Evolutionary conservation across 2,888 invertebrate genomes (phyloP).

Genomic region (Omphaloscelis lunosa): DNA sequence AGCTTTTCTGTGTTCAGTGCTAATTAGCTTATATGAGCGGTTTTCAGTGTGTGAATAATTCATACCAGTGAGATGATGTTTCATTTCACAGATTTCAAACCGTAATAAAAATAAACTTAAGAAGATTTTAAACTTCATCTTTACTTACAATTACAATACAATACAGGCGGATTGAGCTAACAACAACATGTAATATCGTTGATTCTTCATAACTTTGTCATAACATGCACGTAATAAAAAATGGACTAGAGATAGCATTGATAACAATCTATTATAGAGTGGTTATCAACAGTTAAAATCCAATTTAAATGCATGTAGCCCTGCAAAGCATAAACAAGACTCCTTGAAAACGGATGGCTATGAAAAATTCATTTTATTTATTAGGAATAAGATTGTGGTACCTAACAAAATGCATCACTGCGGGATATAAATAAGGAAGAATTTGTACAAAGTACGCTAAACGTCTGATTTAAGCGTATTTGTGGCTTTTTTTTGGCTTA

Average conservation of each 20-base stretch:
- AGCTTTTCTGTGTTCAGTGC: not conserved
- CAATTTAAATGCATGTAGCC: conserved; percentile 80
- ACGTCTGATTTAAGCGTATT: conserved; percentile 3
- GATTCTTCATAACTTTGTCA: conserved; percentile 9
- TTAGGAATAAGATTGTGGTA: conserved; percentile 62
- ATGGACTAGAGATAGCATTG: conserved; percentile 40
- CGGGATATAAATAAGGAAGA: conserved; percentile 56
- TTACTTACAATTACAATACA: too few species aligned
- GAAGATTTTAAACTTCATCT: not conserved
- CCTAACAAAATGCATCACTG: conserved; percentile 64
- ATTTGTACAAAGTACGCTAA: conserved; percentile 33
- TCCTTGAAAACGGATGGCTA: conserved; percentile 72
- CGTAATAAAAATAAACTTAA: not conserved
- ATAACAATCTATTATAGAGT: conserved; percentile 59
- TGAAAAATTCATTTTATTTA: conserved; percentile 81
- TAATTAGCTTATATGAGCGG: not conserved
- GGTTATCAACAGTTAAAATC: conserved; percentile 72
- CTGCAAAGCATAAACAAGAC: conserved; percentile 73
- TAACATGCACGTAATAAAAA: conserved; percentile 27
- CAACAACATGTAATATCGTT: not conserved
- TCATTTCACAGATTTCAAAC: too few species aligned
- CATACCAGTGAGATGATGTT: too few species aligned
- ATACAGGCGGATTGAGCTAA: not conserved
- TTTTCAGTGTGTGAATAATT: not conserved
- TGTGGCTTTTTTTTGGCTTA: not conserved